Percentiles rank a stretch among this genome's conserved stretches.
phyloP scores from a whole-genome alignment of 2,888 invertebrate genomes.

The Coenonympha glycerion region DNA sequence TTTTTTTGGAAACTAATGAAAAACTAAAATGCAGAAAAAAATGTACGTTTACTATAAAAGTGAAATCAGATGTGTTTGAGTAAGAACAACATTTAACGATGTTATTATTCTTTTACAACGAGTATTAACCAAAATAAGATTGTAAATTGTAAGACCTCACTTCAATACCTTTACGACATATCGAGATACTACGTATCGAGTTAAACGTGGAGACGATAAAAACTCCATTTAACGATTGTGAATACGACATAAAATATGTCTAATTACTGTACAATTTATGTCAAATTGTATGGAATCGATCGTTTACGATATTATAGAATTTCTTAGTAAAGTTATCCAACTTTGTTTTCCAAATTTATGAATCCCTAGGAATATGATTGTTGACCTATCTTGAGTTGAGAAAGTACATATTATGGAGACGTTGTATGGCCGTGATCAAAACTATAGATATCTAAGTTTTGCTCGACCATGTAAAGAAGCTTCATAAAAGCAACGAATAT shows the following conservation, averaged over 20 bases:
- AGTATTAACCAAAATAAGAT: constrained; percentile 12
- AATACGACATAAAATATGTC: constrained; percentile 44
- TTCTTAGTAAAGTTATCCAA: neutral
- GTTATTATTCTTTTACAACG: neutral
- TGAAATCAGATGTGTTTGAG: neutral
- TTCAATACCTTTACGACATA: constrained; percentile 44
- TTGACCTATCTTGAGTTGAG: no score
- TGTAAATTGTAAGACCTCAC: constrained; percentile 23
- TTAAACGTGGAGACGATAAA: constrained; percentile 53
- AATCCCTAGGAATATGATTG: no score
- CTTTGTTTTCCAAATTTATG: neutral
- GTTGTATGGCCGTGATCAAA: no score
- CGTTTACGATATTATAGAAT: neutral
- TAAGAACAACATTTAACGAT: neutral
- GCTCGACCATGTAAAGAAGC: no score
- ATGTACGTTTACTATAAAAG: no score
- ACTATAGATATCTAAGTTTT: no score
- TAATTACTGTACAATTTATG: constrained; percentile 42
- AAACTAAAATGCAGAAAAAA: no score
- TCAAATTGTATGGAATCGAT: constrained; percentile 12
- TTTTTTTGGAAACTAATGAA: no score
- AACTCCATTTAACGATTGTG: constrained; percentile 47
- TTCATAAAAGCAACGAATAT: no score
- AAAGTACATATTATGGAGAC: no score
- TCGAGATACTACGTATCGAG: constrained; percentile 41